These are phyloP conservation scores for Gila orcuttii DNA, from an alignment of 2,113 vertebrate species.

Conservation along the genomic window DNA sequence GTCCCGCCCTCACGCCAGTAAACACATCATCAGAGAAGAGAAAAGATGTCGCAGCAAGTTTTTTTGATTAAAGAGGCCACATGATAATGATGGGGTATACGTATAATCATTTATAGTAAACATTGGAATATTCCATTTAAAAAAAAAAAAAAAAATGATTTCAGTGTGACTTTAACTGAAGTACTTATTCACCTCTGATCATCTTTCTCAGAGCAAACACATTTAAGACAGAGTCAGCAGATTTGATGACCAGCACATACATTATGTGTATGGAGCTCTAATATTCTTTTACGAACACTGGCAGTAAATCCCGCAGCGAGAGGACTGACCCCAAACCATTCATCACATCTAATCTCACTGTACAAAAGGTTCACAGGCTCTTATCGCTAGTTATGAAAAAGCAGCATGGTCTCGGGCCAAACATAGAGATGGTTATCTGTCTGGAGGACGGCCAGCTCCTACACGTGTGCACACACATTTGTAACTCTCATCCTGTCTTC, in stretches of 20 bases:
- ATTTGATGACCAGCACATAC: neutral
- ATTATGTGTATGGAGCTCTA: neutral
- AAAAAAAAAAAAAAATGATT: no score
- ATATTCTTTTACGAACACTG: neutral
- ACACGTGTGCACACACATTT: slow-evolving; percentile 20
- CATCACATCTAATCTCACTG: slow-evolving; percentile 5
- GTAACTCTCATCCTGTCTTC: slow-evolving; percentile 6
- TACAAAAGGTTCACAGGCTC: slow-evolving; percentile 16
- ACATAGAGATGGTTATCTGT: slow-evolving; percentile 17
- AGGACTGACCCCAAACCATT: neutral
- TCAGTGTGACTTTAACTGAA: no score
- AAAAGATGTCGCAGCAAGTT: no score
- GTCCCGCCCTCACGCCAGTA: no score
- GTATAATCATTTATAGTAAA: no score
- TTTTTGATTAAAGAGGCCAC: no score
- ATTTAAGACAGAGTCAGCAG: neutral
- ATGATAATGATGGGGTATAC: no score
- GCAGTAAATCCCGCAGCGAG: neutral
- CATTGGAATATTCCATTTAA: no score
- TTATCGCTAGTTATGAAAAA: slow-evolving; percentile 11
- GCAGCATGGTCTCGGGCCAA: neutral
- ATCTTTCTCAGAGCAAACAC: neutral
- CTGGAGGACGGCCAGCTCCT: neutral
- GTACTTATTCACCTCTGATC: neutral
- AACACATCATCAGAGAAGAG: no score